phyloP scores from a whole-genome alignment of 2,888 invertebrate species.

The Hemaris fuciformis region DNA sequence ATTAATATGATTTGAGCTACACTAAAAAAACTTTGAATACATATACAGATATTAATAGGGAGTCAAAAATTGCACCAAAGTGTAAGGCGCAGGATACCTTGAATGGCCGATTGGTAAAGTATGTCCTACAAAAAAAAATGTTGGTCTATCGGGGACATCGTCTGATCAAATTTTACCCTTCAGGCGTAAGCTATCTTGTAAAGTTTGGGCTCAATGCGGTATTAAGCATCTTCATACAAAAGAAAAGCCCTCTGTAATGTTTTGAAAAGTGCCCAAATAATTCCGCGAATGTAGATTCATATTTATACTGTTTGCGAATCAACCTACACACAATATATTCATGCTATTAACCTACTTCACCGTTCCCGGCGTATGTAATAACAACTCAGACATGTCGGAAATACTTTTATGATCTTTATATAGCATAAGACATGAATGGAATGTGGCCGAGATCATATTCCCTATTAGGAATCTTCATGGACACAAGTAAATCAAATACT shows the following conservation, averaged over 20 bases:
- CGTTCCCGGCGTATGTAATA: not conserved
- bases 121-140: no score
- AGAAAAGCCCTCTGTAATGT: not conserved
- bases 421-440: conserved; percentile 24
- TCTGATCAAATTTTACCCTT: no score
- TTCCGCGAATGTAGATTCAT: not conserved
- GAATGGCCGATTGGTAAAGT: no score
- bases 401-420: conserved; percentile 11
- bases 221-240: not conserved
- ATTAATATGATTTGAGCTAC: no score
- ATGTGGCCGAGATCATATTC: conserved; percentile 20
- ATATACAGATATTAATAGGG: no score
- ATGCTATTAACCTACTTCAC: not conserved
- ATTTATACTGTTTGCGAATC: not conserved
- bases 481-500: not conserved
- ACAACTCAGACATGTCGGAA: not conserved
- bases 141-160: no score
- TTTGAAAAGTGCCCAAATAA: not conserved
- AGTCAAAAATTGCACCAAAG: no score
- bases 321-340: not conserved
- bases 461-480: not conserved
- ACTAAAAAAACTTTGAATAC: no score
- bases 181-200: no score
- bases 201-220: no score
- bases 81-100: no score